Base-by-base conservation (phyloP, 1,140 invertebrate species). In the Procambarus virginalis region DNA sequence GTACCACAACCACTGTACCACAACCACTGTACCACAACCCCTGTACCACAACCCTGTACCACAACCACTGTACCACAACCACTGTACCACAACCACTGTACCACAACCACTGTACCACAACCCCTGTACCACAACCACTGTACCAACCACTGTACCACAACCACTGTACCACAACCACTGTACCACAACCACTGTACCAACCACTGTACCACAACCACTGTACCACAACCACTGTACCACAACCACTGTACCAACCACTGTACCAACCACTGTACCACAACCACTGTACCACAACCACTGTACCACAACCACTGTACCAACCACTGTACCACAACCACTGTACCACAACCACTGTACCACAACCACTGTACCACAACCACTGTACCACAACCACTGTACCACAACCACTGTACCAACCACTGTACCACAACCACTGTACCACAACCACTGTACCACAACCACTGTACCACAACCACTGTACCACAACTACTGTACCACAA, bases 131-230 rank as follows among this genome's bases (percentile, higher is more conserved):
- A n/a, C n/a, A n/a, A n/a, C n/a, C n/a, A n/a, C n/a, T n/a, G n/a
- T n/a, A n/a, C n/a, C 55, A 58, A 58, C 55, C 55, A 58, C 55
- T 58, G 55, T 5, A 58, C 55, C 55, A 58, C 55, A 58, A 58
- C 55, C 55, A 58, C 60, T 68, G 60, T 68, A 68, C 60, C 60
- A 68, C 55, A 58, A n/a, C n/a, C n/a, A n/a, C n/a, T n/a, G n/a
- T n/a, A n/a, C n/a, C n/a, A n/a, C 55, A 58, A 58, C 55, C 55
- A 58, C 55, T 58, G n/a, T n/a, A 58, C 55, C 60, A 9, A 68
- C 60, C 60, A 68, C 60, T 68, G 60, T 68, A 68, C 60, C 60
- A 68, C 60, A 68, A 68, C 60, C 60, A 68, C 60, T 68, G 60
- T 6, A 68, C 60, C 60, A 68, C 60, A 68, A 58, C 55, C 55